Evolutionary conservation across 2,113 vertebrate species (phyloP).

Genomic region (Engystomops pustulosus): DNA sequence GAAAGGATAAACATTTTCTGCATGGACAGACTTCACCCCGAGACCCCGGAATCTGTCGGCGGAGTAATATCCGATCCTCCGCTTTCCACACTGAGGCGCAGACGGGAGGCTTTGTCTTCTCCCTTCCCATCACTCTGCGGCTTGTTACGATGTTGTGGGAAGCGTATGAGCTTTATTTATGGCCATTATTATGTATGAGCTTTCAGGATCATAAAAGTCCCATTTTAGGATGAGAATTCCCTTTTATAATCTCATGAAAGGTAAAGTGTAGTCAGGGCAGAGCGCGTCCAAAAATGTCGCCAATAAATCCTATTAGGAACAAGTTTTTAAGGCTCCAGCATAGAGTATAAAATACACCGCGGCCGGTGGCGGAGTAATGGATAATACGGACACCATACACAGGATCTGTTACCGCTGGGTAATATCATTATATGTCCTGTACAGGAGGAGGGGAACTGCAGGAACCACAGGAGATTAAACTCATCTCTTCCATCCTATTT

Average conservation of each 20-base stretch:
- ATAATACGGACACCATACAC: neutral
- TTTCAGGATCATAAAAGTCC: constrained; percentile 51
- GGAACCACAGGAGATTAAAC: neutral
- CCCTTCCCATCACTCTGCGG: neutral
- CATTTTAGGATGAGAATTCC: constrained; percentile 52
- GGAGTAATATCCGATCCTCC: neutral
- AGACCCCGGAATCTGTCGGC: neutral
- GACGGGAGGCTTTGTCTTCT: neutral
- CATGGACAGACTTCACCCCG: neutral
- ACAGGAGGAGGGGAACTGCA: neutral
- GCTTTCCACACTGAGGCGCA: neutral
- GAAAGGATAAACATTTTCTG: neutral
- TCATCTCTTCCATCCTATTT: neutral
- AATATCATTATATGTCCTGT: neutral
- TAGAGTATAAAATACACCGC: neutral
- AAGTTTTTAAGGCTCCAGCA: neutral
- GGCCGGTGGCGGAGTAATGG: neutral
- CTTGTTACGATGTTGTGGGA: constrained; percentile 25
- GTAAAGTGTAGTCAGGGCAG: constrained; percentile 26
- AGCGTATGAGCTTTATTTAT: constrained; percentile 35
- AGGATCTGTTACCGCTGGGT: neutral
- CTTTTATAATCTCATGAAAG: constrained; percentile 52
- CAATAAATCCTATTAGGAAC: constrained; percentile 37
- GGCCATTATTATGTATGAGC: constrained; percentile 38
- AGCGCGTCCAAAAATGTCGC: neutral